Conservation (phyloP, 2,113 vertebrate genomes). For the Uria lomvia region DNA sequence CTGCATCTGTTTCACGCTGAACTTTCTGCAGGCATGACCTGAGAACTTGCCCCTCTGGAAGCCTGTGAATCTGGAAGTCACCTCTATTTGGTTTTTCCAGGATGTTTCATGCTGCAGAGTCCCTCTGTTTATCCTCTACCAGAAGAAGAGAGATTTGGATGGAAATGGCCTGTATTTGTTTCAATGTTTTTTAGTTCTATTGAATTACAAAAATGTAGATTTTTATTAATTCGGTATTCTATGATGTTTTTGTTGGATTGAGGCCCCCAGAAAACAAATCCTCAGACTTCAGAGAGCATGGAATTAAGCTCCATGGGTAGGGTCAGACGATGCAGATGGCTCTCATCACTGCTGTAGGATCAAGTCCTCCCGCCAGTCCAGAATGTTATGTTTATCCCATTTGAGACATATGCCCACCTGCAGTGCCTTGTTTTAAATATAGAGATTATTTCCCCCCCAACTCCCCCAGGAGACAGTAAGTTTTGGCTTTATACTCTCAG, state of each 20-base stretch:
- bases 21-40: not conserved
- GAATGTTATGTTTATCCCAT: not conserved
- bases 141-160: not conserved
- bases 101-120: not conserved
- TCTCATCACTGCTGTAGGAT: not conserved
- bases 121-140: not conserved
- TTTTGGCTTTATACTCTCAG: not conserved
- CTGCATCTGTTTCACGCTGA: not conserved
- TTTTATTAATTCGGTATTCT: not conserved
- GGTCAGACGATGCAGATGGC: not conserved
- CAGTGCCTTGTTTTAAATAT: not conserved
- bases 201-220: not conserved
- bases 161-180: not conserved
- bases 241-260: not conserved
- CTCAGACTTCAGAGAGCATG: not conserved
- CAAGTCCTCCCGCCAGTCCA: not conserved
- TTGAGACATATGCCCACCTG: not conserved
- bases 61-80: not conserved
- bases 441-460: not conserved
- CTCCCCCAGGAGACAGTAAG: not conserved
- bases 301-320: not conserved
- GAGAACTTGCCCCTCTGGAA: not conserved
- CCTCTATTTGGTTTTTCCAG: not conserved
- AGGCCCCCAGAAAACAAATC: not conserved
- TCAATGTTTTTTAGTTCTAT: not conserved